Conservation (phyloP, 2,888 invertebrate genomes). For the Leptopilina myrica region DNA sequence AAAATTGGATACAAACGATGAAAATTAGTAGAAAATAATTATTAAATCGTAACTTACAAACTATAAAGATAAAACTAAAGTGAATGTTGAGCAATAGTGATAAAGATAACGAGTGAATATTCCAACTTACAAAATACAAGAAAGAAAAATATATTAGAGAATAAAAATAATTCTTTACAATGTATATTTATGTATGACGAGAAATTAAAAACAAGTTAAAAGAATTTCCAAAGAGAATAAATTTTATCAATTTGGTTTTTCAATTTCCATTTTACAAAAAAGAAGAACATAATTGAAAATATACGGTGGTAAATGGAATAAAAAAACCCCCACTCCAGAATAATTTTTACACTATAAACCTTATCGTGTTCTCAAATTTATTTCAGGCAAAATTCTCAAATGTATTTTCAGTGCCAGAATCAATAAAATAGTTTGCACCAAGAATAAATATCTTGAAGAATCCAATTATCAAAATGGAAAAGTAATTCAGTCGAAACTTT, state of each 20-base stretch:
- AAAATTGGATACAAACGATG: neutral
- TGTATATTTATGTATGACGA: neutral
- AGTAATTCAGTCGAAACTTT: no score
- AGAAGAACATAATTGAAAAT: no score
- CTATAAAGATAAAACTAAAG: conserved; percentile 8
- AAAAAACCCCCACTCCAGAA: neutral
- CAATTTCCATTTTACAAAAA: no score
- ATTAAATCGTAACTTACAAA: no score
- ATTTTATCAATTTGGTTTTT: no score
- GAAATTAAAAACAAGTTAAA: no score
- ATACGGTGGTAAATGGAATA: no score
- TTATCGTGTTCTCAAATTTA: neutral
- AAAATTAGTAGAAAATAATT: neutral
- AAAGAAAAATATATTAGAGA: neutral
- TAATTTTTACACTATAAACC: neutral
- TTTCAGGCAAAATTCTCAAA: neutral
- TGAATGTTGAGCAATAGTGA: neutral
- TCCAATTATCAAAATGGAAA: conserved; percentile 2
- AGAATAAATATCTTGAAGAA: neutral
- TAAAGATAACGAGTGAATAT: neutral
- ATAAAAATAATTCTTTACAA: conserved; percentile 11
- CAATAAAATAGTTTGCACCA: neutral
- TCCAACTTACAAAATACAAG: neutral
- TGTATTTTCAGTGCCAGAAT: conserved; percentile 7
- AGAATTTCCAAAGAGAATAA: no score